phyloP scores from a whole-genome alignment of 2,797 vertebrate genomes.

The Cyclura pinguis region DNA sequence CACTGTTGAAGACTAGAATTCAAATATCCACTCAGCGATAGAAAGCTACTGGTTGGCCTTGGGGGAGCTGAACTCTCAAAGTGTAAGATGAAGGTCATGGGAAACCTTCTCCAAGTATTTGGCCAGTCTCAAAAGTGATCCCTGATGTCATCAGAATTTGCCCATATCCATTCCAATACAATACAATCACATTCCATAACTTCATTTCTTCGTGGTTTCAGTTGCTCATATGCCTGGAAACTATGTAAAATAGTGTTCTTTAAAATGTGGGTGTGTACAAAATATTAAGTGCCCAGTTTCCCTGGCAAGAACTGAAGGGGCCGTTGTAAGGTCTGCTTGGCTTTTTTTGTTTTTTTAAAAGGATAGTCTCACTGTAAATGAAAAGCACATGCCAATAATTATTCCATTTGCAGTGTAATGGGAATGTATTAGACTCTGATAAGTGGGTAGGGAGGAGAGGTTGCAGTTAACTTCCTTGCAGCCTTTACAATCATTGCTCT shows the following conservation, averaged over 20 bases:
- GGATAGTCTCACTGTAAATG: not conserved
- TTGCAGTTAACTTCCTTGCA: not conserved
- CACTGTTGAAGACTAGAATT: too few species aligned
- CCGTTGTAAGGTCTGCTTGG: not conserved
- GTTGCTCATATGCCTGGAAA: not conserved
- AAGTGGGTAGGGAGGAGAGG: not conserved
- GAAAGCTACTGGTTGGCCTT: too few species aligned
- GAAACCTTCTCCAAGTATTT: too few species aligned
- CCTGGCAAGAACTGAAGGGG: not conserved
- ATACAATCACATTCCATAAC: slow-evolving; percentile 5
- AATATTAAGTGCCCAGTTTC: not conserved
- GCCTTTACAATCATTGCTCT: slow-evolving; percentile 14
- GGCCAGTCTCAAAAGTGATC: too few species aligned
- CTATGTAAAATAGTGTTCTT: slow-evolving; percentile 12
- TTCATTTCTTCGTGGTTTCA: not conserved
- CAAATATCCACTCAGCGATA: too few species aligned
- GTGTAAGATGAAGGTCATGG: too few species aligned
- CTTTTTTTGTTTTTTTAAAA: slow-evolving; percentile 23
- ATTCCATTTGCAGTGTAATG: not conserved
- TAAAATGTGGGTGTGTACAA: not conserved
- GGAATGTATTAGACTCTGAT: slow-evolving; percentile 1
- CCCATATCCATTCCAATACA: not conserved
- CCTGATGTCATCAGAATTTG: too few species aligned
- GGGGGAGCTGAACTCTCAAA: too few species aligned
- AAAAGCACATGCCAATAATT: not conserved